phyloP scores from a whole-genome alignment of 2,113 vertebrate species.

The Tachuris rubrigastra region DNA sequence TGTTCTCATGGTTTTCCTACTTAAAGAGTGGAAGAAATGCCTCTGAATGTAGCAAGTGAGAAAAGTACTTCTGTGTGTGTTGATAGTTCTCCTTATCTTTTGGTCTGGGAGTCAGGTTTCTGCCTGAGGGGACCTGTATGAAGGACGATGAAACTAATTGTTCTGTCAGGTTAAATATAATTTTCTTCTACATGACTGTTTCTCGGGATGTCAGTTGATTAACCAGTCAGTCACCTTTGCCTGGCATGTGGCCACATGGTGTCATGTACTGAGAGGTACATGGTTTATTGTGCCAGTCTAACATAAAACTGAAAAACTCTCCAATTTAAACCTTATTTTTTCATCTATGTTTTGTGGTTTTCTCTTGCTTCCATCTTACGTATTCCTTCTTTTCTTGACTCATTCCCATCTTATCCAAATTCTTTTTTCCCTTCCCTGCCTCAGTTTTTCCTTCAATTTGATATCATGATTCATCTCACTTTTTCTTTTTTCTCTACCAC shows the following conservation, averaged over 20 bases:
- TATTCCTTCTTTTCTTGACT: not conserved
- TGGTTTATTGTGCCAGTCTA: not conserved
- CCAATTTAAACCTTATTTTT: not conserved
- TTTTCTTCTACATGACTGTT: not conserved
- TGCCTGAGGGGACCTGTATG: slow-evolving; percentile 2
- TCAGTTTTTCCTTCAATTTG: not conserved
- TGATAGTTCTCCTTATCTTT: slow-evolving; percentile 10
- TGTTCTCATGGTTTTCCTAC: not conserved
- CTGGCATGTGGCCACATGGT: slow-evolving; percentile 28
- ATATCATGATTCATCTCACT: not conserved
- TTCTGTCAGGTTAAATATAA: slow-evolving; percentile 14
- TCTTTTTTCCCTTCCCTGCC: not conserved
- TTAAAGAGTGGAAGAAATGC: slow-evolving; percentile 39
- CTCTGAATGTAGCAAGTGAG: not conserved
- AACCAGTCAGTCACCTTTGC: slow-evolving; percentile 1
- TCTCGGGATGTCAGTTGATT: slow-evolving; percentile 24
- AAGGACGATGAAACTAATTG: slow-evolving; percentile 39
- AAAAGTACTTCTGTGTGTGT: slow-evolving; percentile 9
- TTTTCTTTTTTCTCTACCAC: not conserved
- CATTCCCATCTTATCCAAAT: not conserved
- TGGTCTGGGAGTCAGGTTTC: slow-evolving; percentile 2
- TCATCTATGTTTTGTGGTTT: not conserved
- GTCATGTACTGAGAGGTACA: not conserved
- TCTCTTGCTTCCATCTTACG: not conserved
- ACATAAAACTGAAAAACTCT: not conserved